phyloP scores from a whole-genome alignment of 2,797 vertebrate species.

The Pipistrellus nathusii region DNA sequence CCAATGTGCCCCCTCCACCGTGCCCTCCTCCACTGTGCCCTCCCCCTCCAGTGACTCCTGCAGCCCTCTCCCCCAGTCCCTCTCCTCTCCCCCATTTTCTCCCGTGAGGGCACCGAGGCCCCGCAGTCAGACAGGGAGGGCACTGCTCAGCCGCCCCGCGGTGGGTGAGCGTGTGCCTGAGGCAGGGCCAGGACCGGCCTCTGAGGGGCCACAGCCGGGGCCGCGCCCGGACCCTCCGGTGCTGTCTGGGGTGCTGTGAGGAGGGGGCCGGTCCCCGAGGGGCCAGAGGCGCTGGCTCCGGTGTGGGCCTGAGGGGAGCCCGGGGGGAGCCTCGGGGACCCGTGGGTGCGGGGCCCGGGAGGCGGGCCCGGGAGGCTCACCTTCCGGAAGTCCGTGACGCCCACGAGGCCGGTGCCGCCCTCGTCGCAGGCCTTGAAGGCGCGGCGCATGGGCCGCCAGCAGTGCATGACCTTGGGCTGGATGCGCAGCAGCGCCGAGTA shows the following conservation, averaged over 20 bases:
- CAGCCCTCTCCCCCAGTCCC: neutral
- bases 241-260: neutral
- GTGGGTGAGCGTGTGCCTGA: no score
- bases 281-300: neutral
- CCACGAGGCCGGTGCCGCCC: constrained; percentile 80
- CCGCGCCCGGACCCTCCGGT: neutral
- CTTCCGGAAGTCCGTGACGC: constrained; percentile 88
- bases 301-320: rapidly evolving
- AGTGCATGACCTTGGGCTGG: constrained; percentile 84
- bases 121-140: neutral
- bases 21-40: no score
- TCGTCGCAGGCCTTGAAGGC: constrained; percentile 85
- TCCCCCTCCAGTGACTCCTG: neutral
- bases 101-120: rapidly evolving
- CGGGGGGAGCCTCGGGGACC: neutral
- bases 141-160: no score
- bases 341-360: neutral
- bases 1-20: no score
- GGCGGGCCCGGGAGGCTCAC: constrained; percentile 72
- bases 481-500: constrained; percentile 86
- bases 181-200: neutral
- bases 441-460: constrained; percentile 87
- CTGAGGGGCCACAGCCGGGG: neutral
- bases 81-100: neutral
- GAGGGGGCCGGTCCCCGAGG: rapidly evolving